Conservation (phyloP, 2,797 vertebrate species). For the Hapalemur alaotrensis region DNA sequence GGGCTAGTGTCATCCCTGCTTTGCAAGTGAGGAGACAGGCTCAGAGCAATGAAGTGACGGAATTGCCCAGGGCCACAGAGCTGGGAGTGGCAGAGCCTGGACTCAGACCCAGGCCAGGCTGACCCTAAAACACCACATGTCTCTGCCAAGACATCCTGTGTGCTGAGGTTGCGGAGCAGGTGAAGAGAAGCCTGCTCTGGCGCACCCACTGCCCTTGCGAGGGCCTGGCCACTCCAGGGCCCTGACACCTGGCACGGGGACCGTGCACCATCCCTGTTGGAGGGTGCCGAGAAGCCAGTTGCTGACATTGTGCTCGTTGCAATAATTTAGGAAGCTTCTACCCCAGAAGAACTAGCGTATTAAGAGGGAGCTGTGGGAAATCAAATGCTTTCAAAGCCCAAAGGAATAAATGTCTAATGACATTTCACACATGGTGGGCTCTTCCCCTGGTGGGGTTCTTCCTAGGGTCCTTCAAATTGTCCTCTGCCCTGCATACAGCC, state of each 20-base stretch:
- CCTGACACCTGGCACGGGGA: rapidly evolving
- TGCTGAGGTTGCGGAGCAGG: background rate
- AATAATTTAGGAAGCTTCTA: background rate
- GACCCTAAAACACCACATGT: rapidly evolving
- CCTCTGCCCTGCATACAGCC: background rate
- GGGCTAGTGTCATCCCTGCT: background rate
- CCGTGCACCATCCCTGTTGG: background rate
- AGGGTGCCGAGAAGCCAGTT: background rate
- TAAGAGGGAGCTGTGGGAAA: background rate
- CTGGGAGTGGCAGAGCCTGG: background rate
- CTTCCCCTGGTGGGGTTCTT: background rate
- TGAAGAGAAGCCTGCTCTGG: background rate
- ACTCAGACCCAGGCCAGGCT: background rate
- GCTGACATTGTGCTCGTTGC: background rate
- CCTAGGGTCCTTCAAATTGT: background rate
- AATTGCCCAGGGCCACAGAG: background rate
- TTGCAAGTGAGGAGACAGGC: background rate
- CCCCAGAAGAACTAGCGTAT: background rate
- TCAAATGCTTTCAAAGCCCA: background rate
- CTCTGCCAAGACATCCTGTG: background rate
- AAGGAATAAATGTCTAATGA: background rate
- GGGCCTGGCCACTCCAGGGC: background rate
- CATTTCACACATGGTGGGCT: background rate
- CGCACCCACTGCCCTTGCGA: background rate
- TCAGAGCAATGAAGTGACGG: background rate